A percentile compares a stretch with the other conserved stretches of the same genome.
Conservation (phyloP, 2,113 vertebrate species). For the Pseudonaja textilis region DNA sequence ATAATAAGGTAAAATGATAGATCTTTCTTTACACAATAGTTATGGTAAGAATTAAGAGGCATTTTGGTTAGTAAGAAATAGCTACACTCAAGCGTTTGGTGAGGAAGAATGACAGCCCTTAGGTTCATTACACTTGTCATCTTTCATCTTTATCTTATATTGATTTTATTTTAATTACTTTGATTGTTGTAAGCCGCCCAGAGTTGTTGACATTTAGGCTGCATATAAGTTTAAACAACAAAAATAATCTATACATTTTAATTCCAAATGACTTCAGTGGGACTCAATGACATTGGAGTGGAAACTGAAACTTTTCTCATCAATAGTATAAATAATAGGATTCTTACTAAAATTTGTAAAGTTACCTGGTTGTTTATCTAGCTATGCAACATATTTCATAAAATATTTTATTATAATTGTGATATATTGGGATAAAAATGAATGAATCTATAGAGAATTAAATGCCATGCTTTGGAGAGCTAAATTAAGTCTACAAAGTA, state of each 20-base stretch:
- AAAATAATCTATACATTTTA: background rate
- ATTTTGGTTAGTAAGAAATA: background rate
- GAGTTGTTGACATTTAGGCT: background rate
- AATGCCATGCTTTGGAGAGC: background rate
- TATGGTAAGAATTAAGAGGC: background rate
- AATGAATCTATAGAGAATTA: background rate
- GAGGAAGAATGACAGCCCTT: background rate
- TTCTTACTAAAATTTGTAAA: background rate
- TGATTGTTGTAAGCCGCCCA: background rate
- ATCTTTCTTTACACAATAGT: background rate
- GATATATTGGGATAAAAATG: too few species aligned
- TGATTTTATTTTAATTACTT: background rate
- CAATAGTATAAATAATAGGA: background rate
- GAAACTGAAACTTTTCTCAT: background rate
- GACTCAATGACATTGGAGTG: background rate
- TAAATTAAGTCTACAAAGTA: background rate
- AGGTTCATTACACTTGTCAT: background rate
- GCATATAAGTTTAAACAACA: background rate
- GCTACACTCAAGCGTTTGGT: background rate
- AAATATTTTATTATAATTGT: background rate
- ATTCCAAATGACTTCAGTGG: background rate
- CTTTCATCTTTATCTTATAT: background rate
- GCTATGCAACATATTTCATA: background rate
- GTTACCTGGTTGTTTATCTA: background rate
- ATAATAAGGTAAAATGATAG: background rate